These are phyloP conservation scores for Drosophila pseudoobscura DNA, from an alignment of 1,140 invertebrate genomes.

Conservation along the genomic window DNA sequence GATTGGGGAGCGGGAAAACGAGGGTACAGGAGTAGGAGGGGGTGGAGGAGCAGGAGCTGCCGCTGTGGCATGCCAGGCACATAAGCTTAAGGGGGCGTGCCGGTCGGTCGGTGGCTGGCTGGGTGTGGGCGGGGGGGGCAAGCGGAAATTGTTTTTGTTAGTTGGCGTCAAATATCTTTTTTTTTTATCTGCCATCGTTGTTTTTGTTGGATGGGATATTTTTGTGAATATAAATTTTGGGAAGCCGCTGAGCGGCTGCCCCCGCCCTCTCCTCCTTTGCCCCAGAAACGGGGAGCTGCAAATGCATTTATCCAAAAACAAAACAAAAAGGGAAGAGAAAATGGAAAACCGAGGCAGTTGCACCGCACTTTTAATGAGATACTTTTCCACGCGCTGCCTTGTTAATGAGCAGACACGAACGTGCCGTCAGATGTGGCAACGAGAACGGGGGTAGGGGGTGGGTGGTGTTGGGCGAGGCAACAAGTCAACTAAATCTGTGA, in stretches of 20 bases:
- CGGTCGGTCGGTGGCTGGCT: not conserved
- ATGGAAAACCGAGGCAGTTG: too few relatives aligned
- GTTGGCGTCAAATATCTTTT: slow-evolving; percentile 68
- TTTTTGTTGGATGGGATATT: slow-evolving; percentile 4
- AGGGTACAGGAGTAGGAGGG: not conserved
- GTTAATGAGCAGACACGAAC: slow-evolving; percentile 59
- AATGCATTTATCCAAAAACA: slow-evolving; percentile 44
- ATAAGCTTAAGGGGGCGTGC: slow-evolving; percentile 29
- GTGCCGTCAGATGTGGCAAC: not conserved
- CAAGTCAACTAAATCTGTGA: slow-evolving; percentile 32
- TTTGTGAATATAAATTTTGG: slow-evolving; percentile 48
- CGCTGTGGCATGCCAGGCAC: slow-evolving; percentile 18
- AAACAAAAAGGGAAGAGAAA: slow-evolving; percentile 15
- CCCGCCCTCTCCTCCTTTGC: not conserved
- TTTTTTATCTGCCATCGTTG: slow-evolving; percentile 26
- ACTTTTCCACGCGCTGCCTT: slow-evolving; percentile 53
- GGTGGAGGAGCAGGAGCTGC: not conserved
- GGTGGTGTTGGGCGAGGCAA: slow-evolving; percentile 19
- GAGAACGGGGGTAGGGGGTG: not conserved
- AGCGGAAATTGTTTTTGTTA: slow-evolving; percentile 67
- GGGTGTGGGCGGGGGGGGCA: not conserved
- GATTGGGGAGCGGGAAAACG: slow-evolving; percentile 10
- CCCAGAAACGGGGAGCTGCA: slow-evolving; percentile 16
- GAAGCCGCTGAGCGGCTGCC: not conserved
- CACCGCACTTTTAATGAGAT: slow-evolving; percentile 70